Conservation (phyloP, 1,140 invertebrate species). For the Homarus americanus region DNA sequence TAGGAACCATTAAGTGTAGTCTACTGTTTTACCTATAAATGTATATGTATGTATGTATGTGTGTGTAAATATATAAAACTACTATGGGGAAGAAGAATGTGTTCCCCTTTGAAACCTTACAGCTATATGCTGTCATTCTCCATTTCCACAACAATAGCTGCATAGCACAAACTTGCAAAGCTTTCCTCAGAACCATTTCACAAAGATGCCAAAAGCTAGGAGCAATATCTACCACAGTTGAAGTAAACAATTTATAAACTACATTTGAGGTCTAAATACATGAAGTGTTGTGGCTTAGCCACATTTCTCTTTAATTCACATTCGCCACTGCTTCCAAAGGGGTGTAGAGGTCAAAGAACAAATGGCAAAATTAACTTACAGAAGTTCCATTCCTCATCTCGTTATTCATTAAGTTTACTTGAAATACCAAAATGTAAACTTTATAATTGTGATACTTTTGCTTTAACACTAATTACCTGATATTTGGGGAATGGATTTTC, state of each 20-base stretch:
- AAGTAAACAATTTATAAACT: neutral
- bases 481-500: neutral
- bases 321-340: neutral
- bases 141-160: neutral
- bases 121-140: neutral
- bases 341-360: neutral
- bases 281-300: neutral
- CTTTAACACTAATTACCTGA: neutral
- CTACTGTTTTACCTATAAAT: neutral
- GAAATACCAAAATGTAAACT: no score
- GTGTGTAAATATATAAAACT: neutral
- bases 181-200: neutral
- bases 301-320: neutral
- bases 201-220: constrained; percentile 2
- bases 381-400: neutral
- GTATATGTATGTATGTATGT: neutral
- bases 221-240: neutral
- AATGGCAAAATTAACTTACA: neutral
- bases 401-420: neutral
- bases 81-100: neutral
- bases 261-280: neutral
- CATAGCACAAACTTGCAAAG: neutral
- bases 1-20: neutral
- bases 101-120: neutral
- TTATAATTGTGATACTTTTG: no score